A percentile compares a stretch with the other conserved stretches of the same genome.
Evolutionary conservation across 2,113 vertebrate genomes (phyloP).

Genomic region (Pelodiscus sinensis): DNA sequence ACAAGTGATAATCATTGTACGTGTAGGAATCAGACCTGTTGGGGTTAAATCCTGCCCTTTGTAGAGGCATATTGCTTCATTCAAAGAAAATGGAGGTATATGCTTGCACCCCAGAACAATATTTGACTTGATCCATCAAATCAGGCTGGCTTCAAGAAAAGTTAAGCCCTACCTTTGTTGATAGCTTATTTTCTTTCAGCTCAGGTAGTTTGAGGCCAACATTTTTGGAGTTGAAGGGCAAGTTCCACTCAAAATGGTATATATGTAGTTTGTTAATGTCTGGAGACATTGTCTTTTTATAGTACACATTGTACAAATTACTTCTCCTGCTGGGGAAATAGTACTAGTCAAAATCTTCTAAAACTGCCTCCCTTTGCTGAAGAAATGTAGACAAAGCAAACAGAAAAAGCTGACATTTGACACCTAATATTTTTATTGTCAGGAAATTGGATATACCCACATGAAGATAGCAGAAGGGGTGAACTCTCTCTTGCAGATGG

Average conservation of each 20-base stretch:
- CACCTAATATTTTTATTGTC: background rate
- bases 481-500: constrained; percentile 95
- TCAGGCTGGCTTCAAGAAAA: background rate
- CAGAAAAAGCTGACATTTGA: background rate
- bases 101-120: background rate
- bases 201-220: fast-evolving
- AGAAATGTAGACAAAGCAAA: background rate
- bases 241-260: background rate
- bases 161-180: background rate
- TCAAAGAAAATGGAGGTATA: background rate
- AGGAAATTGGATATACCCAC: constrained; percentile 98
- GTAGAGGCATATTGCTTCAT: background rate
- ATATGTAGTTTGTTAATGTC: fast-evolving
- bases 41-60: background rate
- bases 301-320: background rate
- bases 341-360: background rate
- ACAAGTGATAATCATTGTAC: background rate
- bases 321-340: background rate
- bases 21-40: background rate
- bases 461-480: constrained; percentile 94
- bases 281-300: background rate
- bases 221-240: background rate
- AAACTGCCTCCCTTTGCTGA: background rate
- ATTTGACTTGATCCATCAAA: background rate
- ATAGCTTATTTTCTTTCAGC: background rate